phyloP scores from a whole-genome alignment of 2,113 vertebrate species.

The Lampris megalopsis region DNA sequence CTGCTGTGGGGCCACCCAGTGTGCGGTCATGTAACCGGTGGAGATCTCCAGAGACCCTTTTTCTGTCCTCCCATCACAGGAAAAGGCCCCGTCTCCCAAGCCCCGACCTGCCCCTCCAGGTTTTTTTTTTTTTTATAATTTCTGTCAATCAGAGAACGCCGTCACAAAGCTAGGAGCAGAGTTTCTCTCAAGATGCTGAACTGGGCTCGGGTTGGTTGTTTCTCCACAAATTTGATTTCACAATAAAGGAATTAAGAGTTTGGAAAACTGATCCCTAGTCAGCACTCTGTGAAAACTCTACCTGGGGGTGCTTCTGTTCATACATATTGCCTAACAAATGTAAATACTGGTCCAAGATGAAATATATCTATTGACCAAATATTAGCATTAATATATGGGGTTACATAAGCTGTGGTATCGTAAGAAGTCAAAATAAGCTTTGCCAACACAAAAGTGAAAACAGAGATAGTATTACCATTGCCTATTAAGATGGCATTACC shows the following conservation, averaged over 20 bases:
- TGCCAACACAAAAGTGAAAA: neutral
- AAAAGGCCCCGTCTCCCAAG: constrained; percentile 23
- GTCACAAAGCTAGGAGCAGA: neutral
- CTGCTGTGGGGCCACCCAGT: constrained; percentile 95
- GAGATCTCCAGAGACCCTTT: neutral
- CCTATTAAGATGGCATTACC: constrained; percentile 1
- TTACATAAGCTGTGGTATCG: neutral
- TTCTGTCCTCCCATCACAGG: neutral
- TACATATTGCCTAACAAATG: neutral
- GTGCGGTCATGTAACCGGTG: constrained; percentile 90
- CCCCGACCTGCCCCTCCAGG: constrained; percentile 24
- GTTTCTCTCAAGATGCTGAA: constrained; percentile 2
- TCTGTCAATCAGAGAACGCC: constrained; percentile 53
- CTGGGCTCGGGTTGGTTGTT: constrained; percentile 21
- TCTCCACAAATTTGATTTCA: neutral
- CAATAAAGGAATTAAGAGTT: neutral
- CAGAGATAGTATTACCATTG: constrained; percentile 11
- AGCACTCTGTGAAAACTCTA: neutral
- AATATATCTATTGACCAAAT: neutral
- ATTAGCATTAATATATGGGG: neutral
- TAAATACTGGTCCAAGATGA: too few relatives aligned
- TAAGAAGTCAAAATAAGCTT: neutral
- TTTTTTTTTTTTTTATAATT: constrained; percentile 18
- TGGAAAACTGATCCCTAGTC: constrained; percentile 32
- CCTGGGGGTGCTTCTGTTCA: neutral